Base-by-base conservation (phyloP, 2,888 invertebrate species). In the Iphiclides podalirius region DNA sequence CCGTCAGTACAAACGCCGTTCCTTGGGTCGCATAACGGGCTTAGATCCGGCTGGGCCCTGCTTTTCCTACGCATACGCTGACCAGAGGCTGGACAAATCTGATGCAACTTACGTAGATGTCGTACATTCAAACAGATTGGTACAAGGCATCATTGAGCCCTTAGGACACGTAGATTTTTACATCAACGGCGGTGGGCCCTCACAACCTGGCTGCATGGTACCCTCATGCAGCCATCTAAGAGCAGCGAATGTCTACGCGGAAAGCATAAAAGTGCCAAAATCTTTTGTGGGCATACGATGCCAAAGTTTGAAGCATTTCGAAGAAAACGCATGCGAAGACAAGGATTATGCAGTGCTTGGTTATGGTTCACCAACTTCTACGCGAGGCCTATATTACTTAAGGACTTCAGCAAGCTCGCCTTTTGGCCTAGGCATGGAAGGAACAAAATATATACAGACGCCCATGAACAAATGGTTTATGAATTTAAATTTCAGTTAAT, bases 81-180 rank as follows among this genome's bases (percentile, higher is more conserved):
- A 78, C 42, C 86, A 85, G 56, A 75, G 88, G 53, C 60, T 89
- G 33, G 86, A 88, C 54, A 77, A 74, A 68, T 66, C 70, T 20
- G 89, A 89, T 49, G 89, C 89, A 4, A 56, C 54, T 8, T 89
- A 84, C 86, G 62, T 90, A 69, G 74, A 89, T 56, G 77, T 89
- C 7, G 58, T 89, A 39, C 89, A 89, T 60, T 82, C 88, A 4
- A 89, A 89, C 59, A 42, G 47, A 35, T 42, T 48, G 53, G 60
- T 89, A 14, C 89, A 89, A 72, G 89, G 89, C 36, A 76, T 86
- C 6, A 75, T 85, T 1, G 89, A 89, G 58, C 81, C 92, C 6
- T 77, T 94, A 53, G 94, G 94, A 0, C 93, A 94, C 72, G 92
- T 91, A 1, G 94, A 94, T 71, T 94, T 93, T 72, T 94, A 93